Base-by-base conservation (phyloP, 2,888 invertebrate species). In the Pandemis cinnamomeana region DNA sequence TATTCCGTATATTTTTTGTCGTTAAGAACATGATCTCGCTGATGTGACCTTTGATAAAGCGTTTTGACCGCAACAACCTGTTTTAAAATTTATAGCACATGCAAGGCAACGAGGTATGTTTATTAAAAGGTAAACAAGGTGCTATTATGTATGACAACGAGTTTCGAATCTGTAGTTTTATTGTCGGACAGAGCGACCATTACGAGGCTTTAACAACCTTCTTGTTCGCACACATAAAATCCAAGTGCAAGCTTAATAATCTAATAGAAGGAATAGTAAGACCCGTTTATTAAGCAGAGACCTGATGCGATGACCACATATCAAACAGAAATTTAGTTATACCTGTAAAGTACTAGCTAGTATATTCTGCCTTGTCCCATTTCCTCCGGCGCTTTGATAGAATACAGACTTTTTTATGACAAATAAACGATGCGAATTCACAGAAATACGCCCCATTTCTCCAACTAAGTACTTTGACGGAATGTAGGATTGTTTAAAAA, bases 91-190 rank as follows among this genome's bases (percentile, higher is more conserved):
- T 67, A 46, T 46, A 53, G 62, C 67, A 68, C 41, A 48, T 61
- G 67, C 63, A 63, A 72, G 62, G 55, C 55, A 68, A 68, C 68
- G 5, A 68, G 62, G 51, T 6, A 60, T 36, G 27, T 11, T 36
- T n/a, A 27, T 42, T 51, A 53, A 63, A 72, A 72, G 72, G 68
- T 72, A 68, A 72, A 72, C 68, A 68, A 68, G 72, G n/a, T 48
- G 11, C 13, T 68, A 46, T 62, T 68, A 68, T 58, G 72, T 68
- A 68, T 58, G 72, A 46, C 63, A 63, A 58, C 67, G 48, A 66
- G 71, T 48, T 46, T 41, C 64, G 36, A 71, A 46, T 41, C n/a
- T 51, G 7, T 64, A 71, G 46, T 71, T 36, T 63, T 20, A n/a
- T 20, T 13, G 51, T 53, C 46, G 44, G 42, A 48, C 5, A 36